Conservation (phyloP, 2,113 vertebrate genomes). For the Cyprinodon tularosa region DNA sequence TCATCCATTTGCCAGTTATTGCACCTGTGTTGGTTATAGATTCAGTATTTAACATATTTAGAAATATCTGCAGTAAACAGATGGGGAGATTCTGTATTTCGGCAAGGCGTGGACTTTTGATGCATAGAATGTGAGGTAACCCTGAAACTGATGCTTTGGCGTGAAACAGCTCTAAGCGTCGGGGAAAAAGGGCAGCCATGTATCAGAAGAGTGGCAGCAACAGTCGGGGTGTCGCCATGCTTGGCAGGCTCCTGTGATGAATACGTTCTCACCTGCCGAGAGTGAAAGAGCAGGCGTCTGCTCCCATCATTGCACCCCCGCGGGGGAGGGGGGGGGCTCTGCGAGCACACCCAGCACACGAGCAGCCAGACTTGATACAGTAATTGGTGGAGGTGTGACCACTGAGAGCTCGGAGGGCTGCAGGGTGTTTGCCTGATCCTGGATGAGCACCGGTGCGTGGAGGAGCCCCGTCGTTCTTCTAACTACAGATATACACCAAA, state of each 20-base stretch:
- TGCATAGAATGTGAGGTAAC: background rate
- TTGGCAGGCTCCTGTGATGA: slow-evolving; percentile 70
- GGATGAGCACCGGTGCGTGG: background rate
- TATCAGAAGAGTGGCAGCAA: slow-evolving; percentile 58
- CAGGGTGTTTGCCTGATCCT: slow-evolving; percentile 35
- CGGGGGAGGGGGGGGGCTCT: slow-evolving; percentile 33
- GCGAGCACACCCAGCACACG: slow-evolving; percentile 53
- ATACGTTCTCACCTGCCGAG: slow-evolving; percentile 77
- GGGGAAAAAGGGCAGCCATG: slow-evolving; percentile 41
- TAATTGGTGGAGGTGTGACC: slow-evolving; percentile 78
- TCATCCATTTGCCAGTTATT: no score
- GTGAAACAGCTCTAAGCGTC: background rate
- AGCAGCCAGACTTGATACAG: slow-evolving; percentile 73
- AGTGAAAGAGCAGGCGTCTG: slow-evolving; percentile 75
- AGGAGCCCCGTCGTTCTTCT: background rate
- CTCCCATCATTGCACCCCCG: slow-evolving; percentile 68
- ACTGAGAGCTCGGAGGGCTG: slow-evolving; percentile 34
- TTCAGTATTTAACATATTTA: no score
- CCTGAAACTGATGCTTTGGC: background rate
- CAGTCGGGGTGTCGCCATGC: slow-evolving; percentile 65
- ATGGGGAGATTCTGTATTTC: no score
- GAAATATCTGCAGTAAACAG: no score
- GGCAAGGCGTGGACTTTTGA: background rate
- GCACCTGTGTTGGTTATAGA: no score
- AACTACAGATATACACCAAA: background rate